These are phyloP conservation scores for Amazona guildingii DNA, from an alignment of 2,113 vertebrate species.

Conservation along the genomic window DNA sequence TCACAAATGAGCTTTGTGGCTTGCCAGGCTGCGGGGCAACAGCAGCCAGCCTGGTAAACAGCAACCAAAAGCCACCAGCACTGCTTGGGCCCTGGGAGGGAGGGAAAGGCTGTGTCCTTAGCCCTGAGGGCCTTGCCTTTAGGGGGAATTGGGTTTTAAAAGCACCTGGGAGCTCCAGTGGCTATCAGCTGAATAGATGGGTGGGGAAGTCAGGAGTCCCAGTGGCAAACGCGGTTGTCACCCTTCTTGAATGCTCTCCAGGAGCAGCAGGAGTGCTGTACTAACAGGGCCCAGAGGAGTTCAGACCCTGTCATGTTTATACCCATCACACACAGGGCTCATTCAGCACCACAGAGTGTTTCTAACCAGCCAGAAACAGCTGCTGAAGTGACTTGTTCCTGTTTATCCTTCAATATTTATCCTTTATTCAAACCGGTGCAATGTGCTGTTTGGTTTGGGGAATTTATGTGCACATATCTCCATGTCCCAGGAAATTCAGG, in stretches of 20 bases:
- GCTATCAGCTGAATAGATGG: not conserved
- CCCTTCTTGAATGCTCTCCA: not conserved
- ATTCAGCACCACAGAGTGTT: not conserved
- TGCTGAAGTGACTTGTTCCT: not conserved
- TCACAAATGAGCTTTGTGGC: not conserved
- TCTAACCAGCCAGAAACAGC: not conserved
- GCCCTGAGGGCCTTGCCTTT: not conserved
- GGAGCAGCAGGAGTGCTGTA: not conserved
- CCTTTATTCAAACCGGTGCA: not conserved
- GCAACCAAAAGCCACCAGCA: not conserved
- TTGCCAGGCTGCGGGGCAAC: not conserved
- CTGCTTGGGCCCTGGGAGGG: not conserved
- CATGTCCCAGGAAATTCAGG: not conserved
- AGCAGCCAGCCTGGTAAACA: not conserved
- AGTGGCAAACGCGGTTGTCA: too few relatives aligned
- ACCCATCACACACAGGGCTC: not conserved
- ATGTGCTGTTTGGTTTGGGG: not conserved
- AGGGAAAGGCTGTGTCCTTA: not conserved
- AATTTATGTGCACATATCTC: not conserved
- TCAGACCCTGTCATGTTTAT: not conserved
- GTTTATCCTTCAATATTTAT: not conserved
- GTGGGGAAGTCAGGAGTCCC: not conserved
- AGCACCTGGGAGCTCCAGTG: not conserved
- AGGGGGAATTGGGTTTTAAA: not conserved
- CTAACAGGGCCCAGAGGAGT: not conserved